Evolutionary conservation across 2,797 vertebrate genomes (phyloP).

Genomic region (Chiloscyllium punctatum): DNA sequence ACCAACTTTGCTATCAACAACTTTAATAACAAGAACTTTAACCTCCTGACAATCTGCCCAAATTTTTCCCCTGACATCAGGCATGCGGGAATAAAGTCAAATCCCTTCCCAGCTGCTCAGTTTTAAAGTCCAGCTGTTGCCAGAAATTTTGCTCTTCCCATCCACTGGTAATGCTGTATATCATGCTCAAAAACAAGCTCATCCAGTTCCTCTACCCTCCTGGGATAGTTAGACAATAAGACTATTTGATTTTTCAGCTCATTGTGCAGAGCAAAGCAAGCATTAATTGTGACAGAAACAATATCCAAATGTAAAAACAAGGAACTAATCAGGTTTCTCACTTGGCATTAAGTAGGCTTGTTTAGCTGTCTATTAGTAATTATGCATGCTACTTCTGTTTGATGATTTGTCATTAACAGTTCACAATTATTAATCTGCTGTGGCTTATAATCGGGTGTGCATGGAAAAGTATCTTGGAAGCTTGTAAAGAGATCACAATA

Average conservation of each 20-base stretch:
- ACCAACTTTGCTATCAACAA: background rate
- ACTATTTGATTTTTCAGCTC: background rate
- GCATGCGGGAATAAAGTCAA: background rate
- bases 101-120: background rate
- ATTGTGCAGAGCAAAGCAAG: background rate
- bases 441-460: background rate
- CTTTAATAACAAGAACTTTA: background rate
- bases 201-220: background rate
- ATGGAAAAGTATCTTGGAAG: background rate
- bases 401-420: background rate
- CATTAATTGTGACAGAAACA: background rate
- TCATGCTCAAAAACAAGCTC: background rate
- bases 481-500: background rate
- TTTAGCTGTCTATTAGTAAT: background rate
- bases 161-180: background rate
- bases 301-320: background rate
- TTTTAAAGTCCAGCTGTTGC: background rate
- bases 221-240: background rate
- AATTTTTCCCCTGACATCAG: background rate
- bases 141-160: background rate
- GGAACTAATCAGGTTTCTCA: background rate
- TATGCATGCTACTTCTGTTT: background rate
- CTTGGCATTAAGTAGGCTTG: background rate
- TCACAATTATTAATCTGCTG: background rate
- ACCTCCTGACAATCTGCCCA: background rate